Evolutionary conservation across 1,140 invertebrate species (phyloP), one percentile per base, ranked within the genome.

Genomic region (Drosophila santomea): DNA sequence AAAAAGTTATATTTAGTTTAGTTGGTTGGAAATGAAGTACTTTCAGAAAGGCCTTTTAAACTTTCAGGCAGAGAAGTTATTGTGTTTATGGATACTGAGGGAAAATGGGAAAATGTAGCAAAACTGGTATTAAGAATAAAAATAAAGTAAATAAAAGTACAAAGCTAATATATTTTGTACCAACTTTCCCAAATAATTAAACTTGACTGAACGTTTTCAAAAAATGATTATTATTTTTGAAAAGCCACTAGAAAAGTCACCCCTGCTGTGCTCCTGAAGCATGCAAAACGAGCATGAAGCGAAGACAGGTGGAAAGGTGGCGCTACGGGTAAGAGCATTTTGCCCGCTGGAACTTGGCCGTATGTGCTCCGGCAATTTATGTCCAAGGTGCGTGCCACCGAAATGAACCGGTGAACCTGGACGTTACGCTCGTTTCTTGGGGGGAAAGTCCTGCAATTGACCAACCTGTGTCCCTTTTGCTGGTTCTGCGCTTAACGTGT

Each of bases 301-400:
- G 20, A 72, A 50, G 68, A 71, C 68, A 72, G 17, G 67, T 50
- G 43, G 38, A 71, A 2, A 32, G 17, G 35, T 48, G 41, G 32
- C 12, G 38, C 15, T 57, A 20, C 66, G 15, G 66, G 68, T 38
- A 71, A 41, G 67, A 39, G 50, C 23, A 41, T 35, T 48, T 17
- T 66, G 25, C 44, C 44, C n/a, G 17, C 56, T 66, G 60, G 61
- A 66, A 68, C 47, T 68, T 68, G 64, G 64, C 61, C 48, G 71
- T 75, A 52, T 75, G 61, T 76, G 72, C 59, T 39, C 43, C 15
- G 47, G 73, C 61, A 76, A 76, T 76, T 76, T 76, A 76, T 76
- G 73, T 76, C 35, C 73, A 59, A 76, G 73, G 73, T 76, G 73
- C 73, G 73, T 76, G 73, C 72, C 72, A 76, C 72, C 45, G 28